phyloP scores from a whole-genome alignment of 2,888 invertebrate genomes.

The Incurvaria masculella region DNA sequence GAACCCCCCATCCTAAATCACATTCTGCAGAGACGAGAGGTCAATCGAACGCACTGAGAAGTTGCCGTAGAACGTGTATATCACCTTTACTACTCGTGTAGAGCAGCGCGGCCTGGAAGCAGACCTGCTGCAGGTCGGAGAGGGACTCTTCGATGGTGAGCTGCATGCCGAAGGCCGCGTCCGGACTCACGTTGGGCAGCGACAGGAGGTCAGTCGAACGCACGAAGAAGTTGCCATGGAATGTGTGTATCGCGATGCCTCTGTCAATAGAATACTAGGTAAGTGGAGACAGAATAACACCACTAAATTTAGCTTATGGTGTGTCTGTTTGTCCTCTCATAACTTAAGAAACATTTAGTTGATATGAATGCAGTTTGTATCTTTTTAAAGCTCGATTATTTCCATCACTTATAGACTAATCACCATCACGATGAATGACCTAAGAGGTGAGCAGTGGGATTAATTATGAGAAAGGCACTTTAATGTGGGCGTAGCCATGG shows the following conservation, averaged over 20 bases:
- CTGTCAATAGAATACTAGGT: too few relatives aligned
- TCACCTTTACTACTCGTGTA: not conserved
- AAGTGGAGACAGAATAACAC: too few relatives aligned
- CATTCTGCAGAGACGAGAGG: conserved; percentile 83
- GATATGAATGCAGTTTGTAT: too few relatives aligned
- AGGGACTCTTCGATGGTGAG: conserved; percentile 91
- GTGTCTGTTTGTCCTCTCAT: too few relatives aligned
- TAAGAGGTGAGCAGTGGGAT: too few relatives aligned
- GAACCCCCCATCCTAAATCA: conserved; percentile 90
- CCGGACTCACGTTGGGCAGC: conserved; percentile 96
- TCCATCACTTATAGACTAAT: too few relatives aligned
- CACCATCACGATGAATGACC: too few relatives aligned
- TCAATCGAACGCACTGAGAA: conserved; percentile 93
- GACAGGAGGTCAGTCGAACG: conserved; percentile 95
- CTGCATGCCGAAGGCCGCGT: conserved; percentile 98
- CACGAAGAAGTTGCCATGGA: conserved; percentile 99
- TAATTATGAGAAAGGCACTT: too few relatives aligned
- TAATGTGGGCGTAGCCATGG: too few relatives aligned
- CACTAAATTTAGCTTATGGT: too few relatives aligned
- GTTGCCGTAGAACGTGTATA: conserved; percentile 86
- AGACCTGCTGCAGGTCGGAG: conserved; percentile 81
- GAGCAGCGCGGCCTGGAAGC: conserved; percentile 73
- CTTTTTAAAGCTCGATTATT: too few relatives aligned
- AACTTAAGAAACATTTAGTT: too few relatives aligned
- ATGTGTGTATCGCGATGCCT: conserved; percentile 90